Evolutionary conservation across 35 echinoderm and acorn worm species (phyloP), one percentile per base, ranked within the genome.

Genomic region (Holothuria glaberrima): DNA sequence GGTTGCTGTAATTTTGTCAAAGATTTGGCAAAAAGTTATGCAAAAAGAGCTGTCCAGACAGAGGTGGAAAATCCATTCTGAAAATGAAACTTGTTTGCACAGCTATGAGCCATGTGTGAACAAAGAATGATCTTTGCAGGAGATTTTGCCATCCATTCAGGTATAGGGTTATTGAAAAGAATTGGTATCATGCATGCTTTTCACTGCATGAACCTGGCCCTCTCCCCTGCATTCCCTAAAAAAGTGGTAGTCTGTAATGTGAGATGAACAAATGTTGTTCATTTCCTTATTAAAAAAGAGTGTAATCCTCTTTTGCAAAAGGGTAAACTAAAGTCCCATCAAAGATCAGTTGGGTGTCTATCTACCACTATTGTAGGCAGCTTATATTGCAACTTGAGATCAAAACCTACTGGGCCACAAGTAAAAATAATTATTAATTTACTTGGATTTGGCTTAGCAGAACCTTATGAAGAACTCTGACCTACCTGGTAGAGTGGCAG

Each of bases 401-500:
- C 58, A 59, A 59, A 59, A 59, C 58, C 58, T 59, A 59, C 58
- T 59, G 58, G 58, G 58, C 58, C 12, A 59, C 21, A 21, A 59
- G 58, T 59, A 59, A 59, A 59, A 59, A 59, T 59, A 59, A 59
- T 21, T 13, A 59, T 12, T 59, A 59, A 12, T 21, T 64, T 64
- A 64, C 60, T 64, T 64, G 60, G 13, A 64, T 27, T 64, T 27
- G 19, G 60, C 3, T 14, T 59, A 21, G 21, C 58, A 59, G 58
- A 59, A 59, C 21, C 58, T 59, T 59, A 59, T 59, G 65, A 68
- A 68, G 36, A 41, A 41, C 7, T 41, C 7, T 41, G 2, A 30
- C 68, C 6, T 71, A 71, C 68, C 22, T 71, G 68, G 68, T 71
- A 71, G 27, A 30, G 68, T 71, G 16, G 68, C 22, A 71, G 5